Evolutionary conservation across 2,113 vertebrate species (phyloP).

Genomic region (Pungitius pungitius): DNA sequence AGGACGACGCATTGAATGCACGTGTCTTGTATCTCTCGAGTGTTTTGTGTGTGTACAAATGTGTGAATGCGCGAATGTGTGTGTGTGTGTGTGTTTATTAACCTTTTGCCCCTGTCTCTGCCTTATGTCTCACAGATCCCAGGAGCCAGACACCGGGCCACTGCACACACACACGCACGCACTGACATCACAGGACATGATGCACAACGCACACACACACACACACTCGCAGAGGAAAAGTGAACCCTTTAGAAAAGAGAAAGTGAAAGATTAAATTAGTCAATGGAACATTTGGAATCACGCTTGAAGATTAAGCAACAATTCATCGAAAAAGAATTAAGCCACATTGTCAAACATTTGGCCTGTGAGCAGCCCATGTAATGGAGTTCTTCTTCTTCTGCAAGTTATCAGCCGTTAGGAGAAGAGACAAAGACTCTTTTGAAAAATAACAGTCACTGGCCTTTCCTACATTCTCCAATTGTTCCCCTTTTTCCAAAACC

Average conservation of each 20-base stretch:
- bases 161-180: conserved; percentile 38
- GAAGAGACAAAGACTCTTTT: conserved; percentile 25
- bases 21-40: conserved; percentile 31
- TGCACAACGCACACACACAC: background rate
- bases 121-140: conserved; percentile 65
- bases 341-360: conserved; percentile 13
- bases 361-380: background rate
- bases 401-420: conserved; percentile 20
- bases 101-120: conserved; percentile 74
- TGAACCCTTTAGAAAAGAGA: background rate
- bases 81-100: conserved; percentile 47
- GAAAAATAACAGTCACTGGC: conserved; percentile 40
- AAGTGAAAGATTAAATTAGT: background rate
- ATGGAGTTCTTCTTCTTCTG: conserved; percentile 29
- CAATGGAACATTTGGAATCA: background rate
- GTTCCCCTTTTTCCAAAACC: conserved; percentile 21
- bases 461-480: conserved; percentile 41
- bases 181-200: conserved; percentile 51
- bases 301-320: conserved; percentile 22
- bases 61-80: conserved; percentile 16
- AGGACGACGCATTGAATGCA: conserved; percentile 24
- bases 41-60: conserved; percentile 32
- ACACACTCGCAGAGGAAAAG: background rate
- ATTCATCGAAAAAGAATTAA: conserved; percentile 11
- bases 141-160: conserved; percentile 47